Base-by-base conservation (phyloP, 1,140 invertebrate species). In the Caenorhabditis inopinata region DNA sequence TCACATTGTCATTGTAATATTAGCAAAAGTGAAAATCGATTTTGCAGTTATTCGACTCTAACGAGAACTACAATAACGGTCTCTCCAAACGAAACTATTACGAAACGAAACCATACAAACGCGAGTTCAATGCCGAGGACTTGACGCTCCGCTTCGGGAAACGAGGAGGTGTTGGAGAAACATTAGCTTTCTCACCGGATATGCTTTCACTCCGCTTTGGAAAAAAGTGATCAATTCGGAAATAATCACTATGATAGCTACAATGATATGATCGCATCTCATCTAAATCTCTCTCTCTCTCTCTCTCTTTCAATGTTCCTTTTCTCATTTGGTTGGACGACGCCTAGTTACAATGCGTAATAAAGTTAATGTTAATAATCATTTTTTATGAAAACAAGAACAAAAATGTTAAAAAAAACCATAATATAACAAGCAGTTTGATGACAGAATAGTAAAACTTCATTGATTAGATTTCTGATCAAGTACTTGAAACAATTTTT, bases 131-230 rank as follows among this genome's bases (percentile, higher is more conserved):
- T 21, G 76, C 49, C 21, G 76, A 78, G 35, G 76, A 78, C 35
- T 27, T 78, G 35, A 78, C 76, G 2, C 51, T 78, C 9, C 76
- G 76, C 11, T 78, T 78, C 18, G 76, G 76, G n/a, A 78, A 78
- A 46, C 58, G 58, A 21, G 58, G 16, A 42, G 58, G 58, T 18
- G 58, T 32, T 38, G 58, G 58, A 11, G 58, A 68, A 7, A 4
- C 29, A 9, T n/a, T 68, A 5, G 58, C 58, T 18, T 68, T 68
- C n/a, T 68, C 58, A 0, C 58, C 58, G 58, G 58, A 68, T 16
- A 68, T 68, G 58, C 58, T 68, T 21, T 68, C 58, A 12, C 58
- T 68, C 12, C 58, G 58, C 6, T 68, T 68, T 9, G 58, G 58
- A 38, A 68, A 68, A 18, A 21, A 68, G 27, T 21, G 1, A 16